Evolutionary conservation across 2,113 vertebrate genomes (phyloP).

Genomic region (Ailuropoda melanoleuca): DNA sequence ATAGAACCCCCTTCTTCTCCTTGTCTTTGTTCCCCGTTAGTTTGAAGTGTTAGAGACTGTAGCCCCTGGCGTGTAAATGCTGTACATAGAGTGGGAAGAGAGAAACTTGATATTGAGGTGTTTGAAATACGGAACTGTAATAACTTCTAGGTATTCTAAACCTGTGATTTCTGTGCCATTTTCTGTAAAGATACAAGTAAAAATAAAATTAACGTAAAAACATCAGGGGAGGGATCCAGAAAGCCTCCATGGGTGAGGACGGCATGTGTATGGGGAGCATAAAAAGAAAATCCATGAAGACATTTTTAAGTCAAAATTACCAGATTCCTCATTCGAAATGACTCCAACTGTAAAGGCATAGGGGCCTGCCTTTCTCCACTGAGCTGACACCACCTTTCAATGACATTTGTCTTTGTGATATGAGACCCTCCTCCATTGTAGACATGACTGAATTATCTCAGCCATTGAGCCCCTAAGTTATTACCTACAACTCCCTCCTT

Average conservation of each 20-base stretch:
- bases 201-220: conserved; percentile 85
- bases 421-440: background rate
- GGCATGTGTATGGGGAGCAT: background rate
- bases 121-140: conserved; percentile 87
- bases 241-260: background rate
- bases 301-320: background rate
- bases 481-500: background rate
- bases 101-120: conserved; percentile 86
- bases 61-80: conserved; percentile 90
- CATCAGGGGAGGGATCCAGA: background rate
- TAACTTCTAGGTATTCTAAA: conserved; percentile 90
- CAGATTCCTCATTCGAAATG: background rate
- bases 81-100: conserved; percentile 89
- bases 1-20: background rate
- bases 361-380: background rate
- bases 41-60: conserved; percentile 83
- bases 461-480: background rate
- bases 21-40: conserved; percentile 75
- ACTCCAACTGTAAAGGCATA: background rate
- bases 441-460: background rate
- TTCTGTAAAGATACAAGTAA: conserved; percentile 92
- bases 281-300: background rate
- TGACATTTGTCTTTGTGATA: background rate
- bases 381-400: background rate
- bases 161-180: conserved; percentile 92